Conservation (phyloP, 2,113 vertebrate genomes). For the Poecile atricapillus region DNA sequence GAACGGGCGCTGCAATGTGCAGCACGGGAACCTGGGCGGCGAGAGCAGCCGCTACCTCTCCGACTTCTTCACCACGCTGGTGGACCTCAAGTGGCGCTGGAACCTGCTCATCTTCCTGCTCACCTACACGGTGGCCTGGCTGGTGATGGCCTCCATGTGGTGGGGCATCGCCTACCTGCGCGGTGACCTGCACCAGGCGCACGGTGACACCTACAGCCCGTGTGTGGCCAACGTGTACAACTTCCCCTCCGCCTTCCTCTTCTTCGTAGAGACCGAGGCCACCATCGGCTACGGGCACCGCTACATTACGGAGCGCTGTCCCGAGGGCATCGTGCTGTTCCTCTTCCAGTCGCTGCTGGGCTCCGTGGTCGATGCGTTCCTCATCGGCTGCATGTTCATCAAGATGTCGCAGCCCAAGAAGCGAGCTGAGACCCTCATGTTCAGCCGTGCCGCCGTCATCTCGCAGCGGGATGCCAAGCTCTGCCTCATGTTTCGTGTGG, state of each 20-base stretch:
- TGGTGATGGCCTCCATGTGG: slow-evolving; percentile 99
- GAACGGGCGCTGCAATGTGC: slow-evolving; percentile 98
- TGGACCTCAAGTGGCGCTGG: slow-evolving; percentile 99
- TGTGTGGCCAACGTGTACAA: slow-evolving; percentile 98
- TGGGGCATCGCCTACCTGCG: slow-evolving; percentile 96
- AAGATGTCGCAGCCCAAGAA: slow-evolving; percentile 99
- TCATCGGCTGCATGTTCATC: slow-evolving; percentile 99
- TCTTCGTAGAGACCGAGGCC: slow-evolving; percentile 98
- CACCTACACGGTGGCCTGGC: slow-evolving; percentile 98
- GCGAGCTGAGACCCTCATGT: slow-evolving; percentile 96
- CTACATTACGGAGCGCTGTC: slow-evolving; percentile 95
- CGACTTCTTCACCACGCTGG: slow-evolving; percentile 96
- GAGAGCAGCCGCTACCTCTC: slow-evolving; percentile 97
- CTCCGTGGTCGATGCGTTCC: slow-evolving; percentile 96
- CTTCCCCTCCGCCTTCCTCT: slow-evolving; percentile 97
- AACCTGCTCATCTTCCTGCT: slow-evolving; percentile 98
- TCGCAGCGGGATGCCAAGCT: slow-evolving; percentile 96
- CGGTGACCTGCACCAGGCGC: slow-evolving; percentile 90
- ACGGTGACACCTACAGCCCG: slow-evolving; percentile 93
- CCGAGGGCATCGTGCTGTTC: slow-evolving; percentile 97
- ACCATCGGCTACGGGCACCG: slow-evolving; percentile 97
- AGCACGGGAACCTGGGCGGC: slow-evolving; percentile 97
- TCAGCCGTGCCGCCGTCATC: slow-evolving; percentile 90
- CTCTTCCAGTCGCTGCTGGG: slow-evolving; percentile 98
- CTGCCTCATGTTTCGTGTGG: slow-evolving; percentile 97